These are phyloP conservation scores for Vipera latastei DNA, from an alignment of 2,797 vertebrate species.

Conservation along the genomic window DNA sequence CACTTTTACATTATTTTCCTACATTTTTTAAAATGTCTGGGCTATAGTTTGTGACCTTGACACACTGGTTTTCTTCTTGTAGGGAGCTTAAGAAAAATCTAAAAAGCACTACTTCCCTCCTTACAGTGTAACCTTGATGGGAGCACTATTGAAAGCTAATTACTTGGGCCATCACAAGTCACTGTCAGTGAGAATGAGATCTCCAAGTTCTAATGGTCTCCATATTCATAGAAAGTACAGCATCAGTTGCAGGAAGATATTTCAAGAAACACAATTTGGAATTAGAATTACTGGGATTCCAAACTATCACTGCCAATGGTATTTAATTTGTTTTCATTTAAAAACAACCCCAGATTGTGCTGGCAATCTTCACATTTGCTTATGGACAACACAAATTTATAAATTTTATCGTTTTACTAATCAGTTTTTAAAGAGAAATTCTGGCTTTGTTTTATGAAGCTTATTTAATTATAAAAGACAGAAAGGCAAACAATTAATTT, in stretches of 20 bases:
- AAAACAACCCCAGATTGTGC: conserved; percentile 5
- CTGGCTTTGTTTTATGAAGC: conserved; percentile 22
- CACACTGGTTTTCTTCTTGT: neutral
- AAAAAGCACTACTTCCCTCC: neutral
- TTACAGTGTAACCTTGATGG: neutral
- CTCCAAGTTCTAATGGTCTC: neutral
- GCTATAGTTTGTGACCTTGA: neutral
- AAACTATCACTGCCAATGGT: neutral
- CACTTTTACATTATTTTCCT: neutral
- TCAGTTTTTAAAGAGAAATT: neutral
- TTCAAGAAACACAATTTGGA: neutral
- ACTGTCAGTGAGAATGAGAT: neutral
- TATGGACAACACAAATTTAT: conserved; percentile 3
- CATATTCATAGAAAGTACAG: neutral
- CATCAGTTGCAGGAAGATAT: neutral
- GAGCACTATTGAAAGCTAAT: neutral
- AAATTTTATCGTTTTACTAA: conserved; percentile 34
- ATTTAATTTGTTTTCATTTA: neutral
- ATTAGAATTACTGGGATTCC: neutral
- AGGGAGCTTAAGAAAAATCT: neutral
- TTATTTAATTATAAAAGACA: conserved; percentile 9
- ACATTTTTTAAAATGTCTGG: neutral
- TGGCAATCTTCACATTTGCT: conserved; percentile 8
- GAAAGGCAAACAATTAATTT: conserved; percentile 23
- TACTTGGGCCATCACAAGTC: neutral